Base-by-base conservation (phyloP, 2,113 vertebrate genomes). In the Clupea harengus region DNA sequence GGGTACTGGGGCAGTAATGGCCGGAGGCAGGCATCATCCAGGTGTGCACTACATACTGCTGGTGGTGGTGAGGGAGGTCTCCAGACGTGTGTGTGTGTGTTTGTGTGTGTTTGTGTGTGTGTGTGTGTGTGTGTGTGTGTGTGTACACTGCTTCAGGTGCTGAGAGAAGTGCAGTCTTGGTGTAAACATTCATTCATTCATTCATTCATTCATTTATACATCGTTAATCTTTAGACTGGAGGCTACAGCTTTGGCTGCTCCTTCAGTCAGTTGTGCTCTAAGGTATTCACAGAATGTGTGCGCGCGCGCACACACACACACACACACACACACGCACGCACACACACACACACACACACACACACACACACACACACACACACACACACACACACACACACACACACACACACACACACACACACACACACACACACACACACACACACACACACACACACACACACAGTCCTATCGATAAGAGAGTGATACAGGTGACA, bases 401-500 rank as follows among this genome's bases (percentile, higher is more conserved):
- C 64, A 28, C n/a, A 28, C 64, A 67, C 2, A 2, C 64, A 9
- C 45, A 28, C n/a, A 28, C n/a, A 28, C 64, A 67, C 64, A 28
- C n/a, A 28, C 64, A 67, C 2, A 2, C 64, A 9, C 54, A 28
- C n/a, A 28, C n/a, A 28, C 64, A 67, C 64, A 28, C n/a, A 28
- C 64, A 67, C 2, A 2, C 64, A 9, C 2, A 8, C n/a, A 1
- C 60, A 28, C n/a, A 28, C n/a, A 28, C 64, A 67, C 64, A 28
- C n/a, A 28, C 64, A 67, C 2, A 2, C 64, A 9, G 25, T 67
- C 83, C 78, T 88, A 82, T 6, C 39, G 60, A 22, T 78, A 88
- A 90, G 87, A 89, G 83, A 81, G 84, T 15, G 87, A 85, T 83
- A 87, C 2, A 2, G 39, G 39, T 39, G 39, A 39, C 84, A 47